A percentile compares a stretch with the other conserved stretches of the same genome.
These are phyloP conservation scores for Trichoplax adhaerens DNA, from an alignment of 37 sponge, comb jelly and placozoan species.

Conservation along the genomic window DNA sequence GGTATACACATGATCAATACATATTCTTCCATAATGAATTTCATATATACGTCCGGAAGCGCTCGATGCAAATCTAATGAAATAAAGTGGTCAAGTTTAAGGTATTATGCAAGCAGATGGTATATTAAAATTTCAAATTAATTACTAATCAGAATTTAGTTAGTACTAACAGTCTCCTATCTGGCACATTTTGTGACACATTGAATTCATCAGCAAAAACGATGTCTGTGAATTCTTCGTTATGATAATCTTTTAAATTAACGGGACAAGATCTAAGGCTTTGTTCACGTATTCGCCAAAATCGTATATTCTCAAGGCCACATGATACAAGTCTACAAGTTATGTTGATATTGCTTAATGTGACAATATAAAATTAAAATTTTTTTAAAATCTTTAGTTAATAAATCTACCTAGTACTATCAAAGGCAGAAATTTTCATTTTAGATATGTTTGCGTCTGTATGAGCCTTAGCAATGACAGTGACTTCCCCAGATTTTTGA, in stretches of 20 bases:
- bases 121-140: too few species aligned
- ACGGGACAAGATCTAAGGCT: slow-evolving; percentile 63
- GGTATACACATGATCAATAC: slow-evolving; percentile 27
- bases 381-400: not conserved
- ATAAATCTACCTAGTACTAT: slow-evolving; percentile 44
- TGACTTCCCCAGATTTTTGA: slow-evolving; percentile 13
- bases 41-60: slow-evolving; percentile 40
- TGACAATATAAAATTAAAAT: not conserved
- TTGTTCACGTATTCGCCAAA: slow-evolving; percentile 50
- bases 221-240: slow-evolving; percentile 57
- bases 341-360: not conserved
- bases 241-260: slow-evolving; percentile 48
- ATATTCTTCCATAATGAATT: slow-evolving; percentile 38
- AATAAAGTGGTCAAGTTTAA: not conserved
- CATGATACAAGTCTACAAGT: slow-evolving; percentile 60
- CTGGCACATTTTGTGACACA: too few species aligned
- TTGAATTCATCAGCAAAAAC: slow-evolving; percentile 12
- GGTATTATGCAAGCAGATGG: too few species aligned
- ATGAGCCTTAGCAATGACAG: slow-evolving; percentile 34
- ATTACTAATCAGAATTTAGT: too few species aligned
- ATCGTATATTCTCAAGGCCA: slow-evolving; percentile 66
- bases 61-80: slow-evolving; percentile 42
- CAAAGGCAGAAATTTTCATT: slow-evolving; percentile 55
- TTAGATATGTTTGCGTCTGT: slow-evolving; percentile 41
- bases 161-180: too few species aligned